Percentiles rank a stretch among this genome's conserved stretches.
phyloP scores from a whole-genome alignment of 1,140 invertebrate genomes.

The Formica selysi region DNA sequence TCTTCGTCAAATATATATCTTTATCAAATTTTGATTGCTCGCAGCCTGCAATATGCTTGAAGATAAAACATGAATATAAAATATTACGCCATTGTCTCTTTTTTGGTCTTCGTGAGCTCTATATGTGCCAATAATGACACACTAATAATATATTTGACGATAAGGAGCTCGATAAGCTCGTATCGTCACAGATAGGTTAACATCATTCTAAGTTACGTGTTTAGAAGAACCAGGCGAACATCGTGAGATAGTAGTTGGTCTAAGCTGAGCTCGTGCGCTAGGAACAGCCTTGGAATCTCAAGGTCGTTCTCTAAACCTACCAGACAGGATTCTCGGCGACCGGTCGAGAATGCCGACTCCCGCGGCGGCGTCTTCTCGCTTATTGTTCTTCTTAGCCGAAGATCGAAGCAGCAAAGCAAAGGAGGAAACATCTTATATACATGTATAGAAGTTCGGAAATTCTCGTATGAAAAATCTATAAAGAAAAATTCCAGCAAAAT shows the following conservation, averaged over 20 bases:
- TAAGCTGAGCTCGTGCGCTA: conserved; percentile 64
- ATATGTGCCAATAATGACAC: background rate
- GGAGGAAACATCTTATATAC: background rate
- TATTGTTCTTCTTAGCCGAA: conserved; percentile 19
- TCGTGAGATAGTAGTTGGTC: conserved; percentile 71
- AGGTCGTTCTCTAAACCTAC: conserved; percentile 68
- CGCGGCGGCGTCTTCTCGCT: background rate
- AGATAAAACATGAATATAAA: background rate
- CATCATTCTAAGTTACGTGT: conserved; percentile 76
- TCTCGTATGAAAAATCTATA: background rate
- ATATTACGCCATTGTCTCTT: background rate
- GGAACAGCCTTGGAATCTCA: conserved; percentile 68
- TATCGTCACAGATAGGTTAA: conserved; percentile 71
- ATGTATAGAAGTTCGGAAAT: background rate
- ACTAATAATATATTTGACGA: background rate
- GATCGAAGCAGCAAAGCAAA: background rate
- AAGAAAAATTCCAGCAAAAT: background rate
- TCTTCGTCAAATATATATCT: background rate
- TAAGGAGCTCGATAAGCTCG: background rate
- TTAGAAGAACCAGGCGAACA: conserved; percentile 82
- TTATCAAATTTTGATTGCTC: background rate
- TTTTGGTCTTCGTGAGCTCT: background rate
- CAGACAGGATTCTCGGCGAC: conserved; percentile 61
- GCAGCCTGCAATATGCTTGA: background rate
- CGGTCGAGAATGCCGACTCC: conserved; percentile 25